phyloP scores from a whole-genome alignment of 2,113 vertebrate genomes.

The Cricetomys ansorgei region DNA sequence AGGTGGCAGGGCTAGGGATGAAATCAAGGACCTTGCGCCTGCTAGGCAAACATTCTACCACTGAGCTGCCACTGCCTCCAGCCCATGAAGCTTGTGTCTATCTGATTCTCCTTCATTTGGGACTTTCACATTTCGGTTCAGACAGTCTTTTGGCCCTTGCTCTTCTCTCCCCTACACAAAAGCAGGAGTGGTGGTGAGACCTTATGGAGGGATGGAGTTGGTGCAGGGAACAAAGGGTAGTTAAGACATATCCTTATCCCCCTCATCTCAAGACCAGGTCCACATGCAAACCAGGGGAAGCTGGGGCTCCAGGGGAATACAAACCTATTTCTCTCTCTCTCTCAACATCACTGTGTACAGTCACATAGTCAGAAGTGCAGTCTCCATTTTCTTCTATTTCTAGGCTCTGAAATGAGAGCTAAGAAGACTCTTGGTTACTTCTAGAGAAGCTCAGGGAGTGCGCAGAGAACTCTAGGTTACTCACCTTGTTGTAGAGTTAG shows the following conservation, averaged over 20 bases:
- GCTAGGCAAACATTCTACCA: not conserved
- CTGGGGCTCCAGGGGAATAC: slow-evolving; percentile 22
- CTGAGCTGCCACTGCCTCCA: not conserved
- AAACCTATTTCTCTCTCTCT: slow-evolving; percentile 87
- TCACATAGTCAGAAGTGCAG: slow-evolving; percentile 88
- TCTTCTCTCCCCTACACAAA: not conserved
- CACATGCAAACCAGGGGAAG: not conserved
- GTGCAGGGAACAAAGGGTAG: not conserved
- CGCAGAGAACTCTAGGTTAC: not conserved
- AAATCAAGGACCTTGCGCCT: not conserved
- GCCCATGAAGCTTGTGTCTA: not conserved
- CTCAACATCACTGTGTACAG: slow-evolving; percentile 86
- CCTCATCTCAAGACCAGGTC: not conserved
- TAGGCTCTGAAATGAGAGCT: slow-evolving; percentile 91
- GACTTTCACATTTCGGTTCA: not conserved
- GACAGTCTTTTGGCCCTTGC: not conserved
- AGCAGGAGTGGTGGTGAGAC: not conserved
- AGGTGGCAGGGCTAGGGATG: not conserved
- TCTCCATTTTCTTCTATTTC: slow-evolving; percentile 89
- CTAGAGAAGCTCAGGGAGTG: not conserved
- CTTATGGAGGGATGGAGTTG: no score
- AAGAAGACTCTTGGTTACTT: slow-evolving; percentile 56
- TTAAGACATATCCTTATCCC: not conserved
- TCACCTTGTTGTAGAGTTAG: not conserved
- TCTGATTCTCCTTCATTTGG: not conserved